Percentiles rank a stretch among this genome's conserved stretches.
phyloP scores from a whole-genome alignment of 2,888 invertebrate species.

The Ophioninae sp. region DNA sequence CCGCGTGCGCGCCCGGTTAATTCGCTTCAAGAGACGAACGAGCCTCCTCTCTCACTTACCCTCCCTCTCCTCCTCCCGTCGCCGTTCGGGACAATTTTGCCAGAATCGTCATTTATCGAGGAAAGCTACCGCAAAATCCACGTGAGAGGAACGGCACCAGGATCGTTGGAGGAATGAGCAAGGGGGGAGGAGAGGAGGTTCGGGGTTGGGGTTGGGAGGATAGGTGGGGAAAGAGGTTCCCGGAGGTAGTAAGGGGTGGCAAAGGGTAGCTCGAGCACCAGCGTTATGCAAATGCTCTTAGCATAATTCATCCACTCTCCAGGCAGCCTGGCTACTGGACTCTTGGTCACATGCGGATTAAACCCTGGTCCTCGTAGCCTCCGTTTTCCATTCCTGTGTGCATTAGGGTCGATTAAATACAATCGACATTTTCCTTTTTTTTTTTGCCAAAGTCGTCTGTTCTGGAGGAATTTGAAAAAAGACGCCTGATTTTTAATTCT shows the following conservation, averaged over 20 bases:
- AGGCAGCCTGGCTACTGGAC: constrained; percentile 53
- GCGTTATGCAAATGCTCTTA: constrained; percentile 76
- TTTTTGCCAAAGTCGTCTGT: too few relatives aligned
- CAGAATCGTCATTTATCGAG: constrained; percentile 77
- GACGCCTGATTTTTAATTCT: too few relatives aligned
- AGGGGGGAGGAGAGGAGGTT: background rate
- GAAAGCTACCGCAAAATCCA: constrained; percentile 52
- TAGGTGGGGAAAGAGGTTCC: constrained; percentile 10
- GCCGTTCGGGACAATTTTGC: constrained; percentile 70
- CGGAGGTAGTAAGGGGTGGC: constrained; percentile 9
- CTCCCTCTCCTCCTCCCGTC: constrained; percentile 54
- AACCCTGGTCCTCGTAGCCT: constrained; percentile 50
- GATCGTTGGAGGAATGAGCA: background rate
- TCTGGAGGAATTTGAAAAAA: too few relatives aligned
- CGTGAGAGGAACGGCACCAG: constrained; percentile 7
- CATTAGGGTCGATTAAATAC: too few relatives aligned
- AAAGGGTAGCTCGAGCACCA: constrained; percentile 62
- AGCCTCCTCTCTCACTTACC: constrained; percentile 27
- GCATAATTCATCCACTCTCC: constrained; percentile 74
- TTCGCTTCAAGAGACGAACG: constrained; percentile 52
- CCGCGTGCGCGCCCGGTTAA: constrained; percentile 51
- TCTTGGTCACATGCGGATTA: constrained; percentile 69
- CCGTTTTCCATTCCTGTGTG: constrained; percentile 29
- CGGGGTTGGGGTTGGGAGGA: constrained; percentile 4
- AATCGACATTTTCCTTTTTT: too few relatives aligned